Conservation (phyloP, 2,888 invertebrate genomes). For the Cosmia pyralina region DNA sequence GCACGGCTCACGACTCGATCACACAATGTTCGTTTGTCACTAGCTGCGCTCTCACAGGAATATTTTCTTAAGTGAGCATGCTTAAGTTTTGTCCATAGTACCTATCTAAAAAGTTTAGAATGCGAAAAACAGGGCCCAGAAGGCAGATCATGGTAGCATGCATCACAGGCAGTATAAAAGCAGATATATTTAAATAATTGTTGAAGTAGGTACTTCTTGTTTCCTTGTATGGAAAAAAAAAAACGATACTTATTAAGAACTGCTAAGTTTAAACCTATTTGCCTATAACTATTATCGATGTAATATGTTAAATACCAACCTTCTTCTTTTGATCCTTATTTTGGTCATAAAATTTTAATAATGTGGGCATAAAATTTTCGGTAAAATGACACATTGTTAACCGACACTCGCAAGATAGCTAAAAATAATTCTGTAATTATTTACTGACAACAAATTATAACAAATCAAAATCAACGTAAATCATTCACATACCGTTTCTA, state of each 20-base stretch:
- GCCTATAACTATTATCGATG: not conserved
- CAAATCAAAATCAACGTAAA: not conserved
- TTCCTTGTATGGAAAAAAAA: not conserved
- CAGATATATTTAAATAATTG: not conserved
- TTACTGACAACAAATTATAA: not conserved
- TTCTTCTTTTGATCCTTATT: conserved; percentile 85
- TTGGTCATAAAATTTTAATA: conserved; percentile 86
- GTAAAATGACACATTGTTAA: conserved; percentile 88
- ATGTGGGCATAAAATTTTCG: conserved; percentile 82
- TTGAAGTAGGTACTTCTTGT: not conserved
- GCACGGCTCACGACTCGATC: too few relatives aligned
- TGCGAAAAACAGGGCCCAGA: not conserved
- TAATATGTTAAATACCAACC: conserved; percentile 69
- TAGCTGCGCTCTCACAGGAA: too few relatives aligned
- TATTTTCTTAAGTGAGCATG: too few relatives aligned
- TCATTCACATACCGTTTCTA: conserved; percentile 77
- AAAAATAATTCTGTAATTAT: conserved; percentile 56
- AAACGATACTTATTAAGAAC: not conserved
- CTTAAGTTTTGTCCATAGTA: too few relatives aligned
- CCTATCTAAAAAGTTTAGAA: not conserved
- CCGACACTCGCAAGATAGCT: conserved; percentile 88
- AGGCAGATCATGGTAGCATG: not conserved
- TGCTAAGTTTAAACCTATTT: not conserved
- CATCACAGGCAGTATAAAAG: too few relatives aligned
- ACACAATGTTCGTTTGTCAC: too few relatives aligned